Evolutionary conservation across 92 coral and sea anemone genomes (phyloP), one percentile per base, ranked within the genome.

Genomic region (Phenganax subtilis): DNA sequence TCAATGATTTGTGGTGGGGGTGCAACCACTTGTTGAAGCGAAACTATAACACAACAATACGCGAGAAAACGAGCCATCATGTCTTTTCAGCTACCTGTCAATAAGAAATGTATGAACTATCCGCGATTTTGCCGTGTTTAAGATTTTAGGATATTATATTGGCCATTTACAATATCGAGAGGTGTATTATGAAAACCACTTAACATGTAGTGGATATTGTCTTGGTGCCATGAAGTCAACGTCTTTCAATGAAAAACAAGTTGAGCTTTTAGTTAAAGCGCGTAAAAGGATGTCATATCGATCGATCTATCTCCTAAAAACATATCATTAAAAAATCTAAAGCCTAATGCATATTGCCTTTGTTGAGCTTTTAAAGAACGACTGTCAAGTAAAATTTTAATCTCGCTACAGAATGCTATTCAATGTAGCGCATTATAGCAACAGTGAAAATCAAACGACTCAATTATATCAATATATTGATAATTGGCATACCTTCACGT

Each of bases 201-300:
- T 63, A 79, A 12, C 55, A n/a, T 77, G 44, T 16, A 77, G 82
- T 79, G 61, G 83, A 79, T 79, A 79, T 79, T 79, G 83, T 54
- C 30, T 76, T 64, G 70, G 54, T 47, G 71, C 67, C 81, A 58
- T 60, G 1, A 8, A 51, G 28, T 76, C 60, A 76, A 58, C 47
- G 47, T 37, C 47, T 37, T 37, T 37, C 15, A n/a, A 29, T 52
- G 54, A 54, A 44, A 55, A 75, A 75, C 55, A 20, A 57, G 37
- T 37, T 20, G 14, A n/a, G 3, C n/a, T 75, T n/a, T 15, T 44
- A 44, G 31, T 9, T 17, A 65, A 65, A 9, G 31, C 27, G 31
- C 11, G 71, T 10, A 10, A 65, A 65, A 65, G 11, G 71, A 59
- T 17, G 30, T 17, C 47, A 37, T 37, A 37, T 37, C 47, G 47